phyloP scores from a whole-genome alignment of 2,797 vertebrate species.

The Phoebastria nigripes region DNA sequence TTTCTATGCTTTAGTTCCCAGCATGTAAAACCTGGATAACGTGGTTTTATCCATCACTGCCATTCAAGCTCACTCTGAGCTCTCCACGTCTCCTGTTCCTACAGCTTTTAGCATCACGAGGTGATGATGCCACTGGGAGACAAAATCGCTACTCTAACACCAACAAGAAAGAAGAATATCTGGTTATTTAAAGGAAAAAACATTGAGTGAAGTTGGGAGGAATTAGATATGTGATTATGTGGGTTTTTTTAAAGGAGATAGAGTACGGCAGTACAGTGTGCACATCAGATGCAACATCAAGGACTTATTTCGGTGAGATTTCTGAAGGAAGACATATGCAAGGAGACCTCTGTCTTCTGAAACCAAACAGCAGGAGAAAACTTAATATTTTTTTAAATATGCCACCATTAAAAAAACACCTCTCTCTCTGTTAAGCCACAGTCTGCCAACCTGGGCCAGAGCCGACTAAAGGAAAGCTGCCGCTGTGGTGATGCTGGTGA shows the following conservation, averaged over 20 bases:
- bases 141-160: neutral
- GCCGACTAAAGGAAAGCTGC: neutral
- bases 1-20: neutral
- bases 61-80: neutral
- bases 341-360: neutral
- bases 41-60: neutral
- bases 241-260: neutral
- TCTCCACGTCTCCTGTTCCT: neutral
- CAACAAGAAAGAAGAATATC: neutral
- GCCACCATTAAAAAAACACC: neutral
- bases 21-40: neutral
- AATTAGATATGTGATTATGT: neutral
- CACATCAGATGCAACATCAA: neutral
- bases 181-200: neutral
- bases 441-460: neutral
- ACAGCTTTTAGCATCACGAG: neutral
- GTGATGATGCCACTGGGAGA: neutral
- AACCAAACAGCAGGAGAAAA: neutral
- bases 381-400: rapidly evolving
- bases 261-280: neutral
- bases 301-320: rapidly evolving
- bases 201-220: neutral
- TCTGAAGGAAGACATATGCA: neutral
- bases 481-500: neutral
- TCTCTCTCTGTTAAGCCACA: neutral